Base-by-base conservation (phyloP, 1,140 invertebrate genomes). In the Zaprionus davidi region DNA sequence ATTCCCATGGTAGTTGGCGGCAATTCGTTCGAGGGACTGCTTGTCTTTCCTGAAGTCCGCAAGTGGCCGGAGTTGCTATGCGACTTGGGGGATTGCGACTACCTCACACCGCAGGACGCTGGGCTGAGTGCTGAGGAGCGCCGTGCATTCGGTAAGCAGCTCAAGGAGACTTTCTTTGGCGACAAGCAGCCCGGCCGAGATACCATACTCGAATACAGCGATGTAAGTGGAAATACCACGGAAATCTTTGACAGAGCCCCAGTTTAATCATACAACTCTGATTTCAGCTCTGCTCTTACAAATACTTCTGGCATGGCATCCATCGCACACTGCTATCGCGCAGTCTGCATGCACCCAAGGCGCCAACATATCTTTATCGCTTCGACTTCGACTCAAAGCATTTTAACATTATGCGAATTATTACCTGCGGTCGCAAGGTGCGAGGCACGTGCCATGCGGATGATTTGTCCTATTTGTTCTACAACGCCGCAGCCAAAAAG, bases 401-500 rank as follows among this genome's bases (percentile, higher is more conserved):
- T 59, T 91, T 91, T 31, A 93, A 93, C 71, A 88, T 86, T 24
- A 88, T 91, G 65, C 78, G 92, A 28, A 82, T 94, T 53, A 93
- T 94, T 74, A 92, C 90, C 41, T 92, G 91, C 22, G 91, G 91
- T 5, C 80, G 90, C 38, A 92, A 92, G 67, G 78, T 91, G 63
- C 90, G 91, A 6, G 91, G 91, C 68, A 94, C 94, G n/a, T 94
- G 93, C 74, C 95, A 96, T 82, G 94, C 93, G 0, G 95, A 96
- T 74, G 95, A 96, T 79, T 68, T 96, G 4, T 95, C 94, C 64
- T 96, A 96, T 88, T 76, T 96, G 44, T 96, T 96, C 81, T 93
- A 94, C 77, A 94, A 93, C 69, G 87, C 81, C 62, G 84, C 94
- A 26, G 93, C 93, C 51, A 84, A 91, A 34, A 93, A 93, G 69